Conservation (phyloP, 2,113 vertebrate genomes). For the Bufo bufo region DNA sequence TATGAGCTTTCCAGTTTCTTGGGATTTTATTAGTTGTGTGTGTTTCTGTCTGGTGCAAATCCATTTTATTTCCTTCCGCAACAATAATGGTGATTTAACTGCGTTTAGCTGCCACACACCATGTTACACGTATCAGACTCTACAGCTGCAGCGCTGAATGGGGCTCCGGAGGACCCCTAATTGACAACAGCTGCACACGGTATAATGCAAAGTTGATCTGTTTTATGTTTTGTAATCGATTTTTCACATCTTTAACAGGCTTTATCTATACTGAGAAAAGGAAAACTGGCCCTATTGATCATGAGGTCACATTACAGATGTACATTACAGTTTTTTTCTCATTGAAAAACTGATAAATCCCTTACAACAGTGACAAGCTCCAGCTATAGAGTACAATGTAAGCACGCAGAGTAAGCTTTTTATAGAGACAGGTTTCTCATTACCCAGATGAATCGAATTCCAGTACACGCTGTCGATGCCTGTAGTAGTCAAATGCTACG, state of each 20-base stretch:
- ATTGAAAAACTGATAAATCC: not conserved
- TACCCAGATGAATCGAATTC: not conserved
- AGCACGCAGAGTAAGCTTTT: not conserved
- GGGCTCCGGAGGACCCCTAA: slow-evolving; percentile 67
- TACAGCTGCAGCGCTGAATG: slow-evolving; percentile 61
- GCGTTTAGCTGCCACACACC: slow-evolving; percentile 61
- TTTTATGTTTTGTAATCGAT: slow-evolving; percentile 62
- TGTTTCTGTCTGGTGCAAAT: slow-evolving; percentile 20
- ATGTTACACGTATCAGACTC: slow-evolving; percentile 65
- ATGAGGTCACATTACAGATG: slow-evolving; percentile 41
- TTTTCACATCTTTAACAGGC: slow-evolving; percentile 62
- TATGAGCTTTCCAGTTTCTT: slow-evolving; percentile 1
- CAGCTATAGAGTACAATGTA: not conserved
- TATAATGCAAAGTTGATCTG: slow-evolving; percentile 58
- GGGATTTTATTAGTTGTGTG: slow-evolving; percentile 13
- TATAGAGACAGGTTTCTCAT: not conserved
- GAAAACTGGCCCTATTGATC: slow-evolving; percentile 47
- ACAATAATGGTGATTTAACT: slow-evolving; percentile 65
- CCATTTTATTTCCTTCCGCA: slow-evolving; percentile 62
- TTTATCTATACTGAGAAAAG: slow-evolving; percentile 59
- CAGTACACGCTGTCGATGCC: not conserved
- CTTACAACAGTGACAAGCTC: not conserved
- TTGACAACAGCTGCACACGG: slow-evolving; percentile 71
- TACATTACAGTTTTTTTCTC: slow-evolving; percentile 38
- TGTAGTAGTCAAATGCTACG: not conserved